Evolutionary conservation across 2,113 vertebrate species (phyloP).

Genomic region (Pardalotus punctatus): DNA sequence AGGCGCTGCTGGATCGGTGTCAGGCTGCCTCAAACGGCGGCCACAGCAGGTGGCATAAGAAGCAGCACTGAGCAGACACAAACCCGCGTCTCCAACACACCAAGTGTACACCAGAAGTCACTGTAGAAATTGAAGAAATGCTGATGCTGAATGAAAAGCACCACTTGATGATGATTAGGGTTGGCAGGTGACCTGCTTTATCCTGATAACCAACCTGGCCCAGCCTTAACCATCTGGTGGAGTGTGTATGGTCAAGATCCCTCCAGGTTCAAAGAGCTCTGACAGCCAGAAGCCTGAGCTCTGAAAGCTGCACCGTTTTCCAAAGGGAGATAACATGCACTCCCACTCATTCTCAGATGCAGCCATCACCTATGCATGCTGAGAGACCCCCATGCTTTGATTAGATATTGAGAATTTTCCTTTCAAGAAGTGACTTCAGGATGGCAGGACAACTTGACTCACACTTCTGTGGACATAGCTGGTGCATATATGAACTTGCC

Average conservation of each 20-base stretch:
- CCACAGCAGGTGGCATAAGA: background rate
- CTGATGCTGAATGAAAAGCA: background rate
- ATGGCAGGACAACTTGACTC: background rate
- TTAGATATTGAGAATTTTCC: background rate
- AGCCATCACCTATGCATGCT: background rate
- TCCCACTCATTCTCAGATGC: background rate
- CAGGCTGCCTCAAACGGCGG: background rate
- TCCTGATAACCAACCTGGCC: background rate
- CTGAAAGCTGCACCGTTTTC: background rate
- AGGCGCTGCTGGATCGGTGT: background rate
- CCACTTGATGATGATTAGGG: background rate
- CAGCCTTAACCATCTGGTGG: background rate
- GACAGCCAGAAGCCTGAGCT: background rate
- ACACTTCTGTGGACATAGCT: background rate
- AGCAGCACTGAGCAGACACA: background rate
- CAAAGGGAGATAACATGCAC: background rate
- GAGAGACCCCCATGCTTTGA: background rate
- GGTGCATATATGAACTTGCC: background rate
- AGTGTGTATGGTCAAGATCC: background rate
- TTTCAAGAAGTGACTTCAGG: background rate
- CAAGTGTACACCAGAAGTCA: rapidly evolving
- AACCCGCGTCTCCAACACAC: rapidly evolving
- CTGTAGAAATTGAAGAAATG: background rate
- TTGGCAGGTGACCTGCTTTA: background rate
- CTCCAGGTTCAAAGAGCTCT: background rate